These are phyloP conservation scores for Papilio elwesi DNA, from an alignment of 2,888 invertebrate genomes.

Conservation along the genomic window DNA sequence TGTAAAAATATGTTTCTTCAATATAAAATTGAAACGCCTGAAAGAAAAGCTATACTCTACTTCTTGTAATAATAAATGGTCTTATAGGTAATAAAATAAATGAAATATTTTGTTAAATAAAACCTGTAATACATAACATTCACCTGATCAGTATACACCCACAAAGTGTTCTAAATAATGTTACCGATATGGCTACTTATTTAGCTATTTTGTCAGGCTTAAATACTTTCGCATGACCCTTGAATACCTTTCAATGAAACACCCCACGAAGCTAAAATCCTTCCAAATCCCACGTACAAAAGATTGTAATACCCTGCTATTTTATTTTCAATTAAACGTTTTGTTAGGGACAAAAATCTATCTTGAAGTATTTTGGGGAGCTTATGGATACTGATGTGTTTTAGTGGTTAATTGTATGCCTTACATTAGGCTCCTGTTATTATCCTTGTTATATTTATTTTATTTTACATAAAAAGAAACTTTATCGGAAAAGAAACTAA, in stretches of 20 bases:
- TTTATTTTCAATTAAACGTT: slow-evolving; percentile 90
- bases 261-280: slow-evolving; percentile 66
- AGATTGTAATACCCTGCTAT: slow-evolving; percentile 81
- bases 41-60: too few species aligned
- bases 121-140: neutral
- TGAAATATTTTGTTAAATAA: too few species aligned
- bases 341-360: slow-evolving; percentile 84
- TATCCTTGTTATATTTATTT: neutral
- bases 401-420: slow-evolving; percentile 41
- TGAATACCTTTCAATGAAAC: slow-evolving; percentile 68
- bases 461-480: too few species aligned
- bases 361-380: slow-evolving; percentile 69
- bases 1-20: too few species aligned
- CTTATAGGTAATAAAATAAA: too few species aligned
- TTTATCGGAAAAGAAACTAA: neutral
- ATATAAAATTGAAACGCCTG: too few species aligned
- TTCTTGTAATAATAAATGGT: too few species aligned
- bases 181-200: slow-evolving; percentile 55
- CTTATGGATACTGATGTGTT: slow-evolving; percentile 56
- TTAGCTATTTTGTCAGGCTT: slow-evolving; percentile 58
- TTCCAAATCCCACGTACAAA: slow-evolving; percentile 77
- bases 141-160: slow-evolving; percentile 59
- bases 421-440: neutral
- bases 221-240: slow-evolving; percentile 77
- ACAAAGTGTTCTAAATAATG: slow-evolving; percentile 46